These are phyloP conservation scores for Kuschelorhynchus macadamiae DNA, from an alignment of 2,888 invertebrate species.

Conservation along the genomic window DNA sequence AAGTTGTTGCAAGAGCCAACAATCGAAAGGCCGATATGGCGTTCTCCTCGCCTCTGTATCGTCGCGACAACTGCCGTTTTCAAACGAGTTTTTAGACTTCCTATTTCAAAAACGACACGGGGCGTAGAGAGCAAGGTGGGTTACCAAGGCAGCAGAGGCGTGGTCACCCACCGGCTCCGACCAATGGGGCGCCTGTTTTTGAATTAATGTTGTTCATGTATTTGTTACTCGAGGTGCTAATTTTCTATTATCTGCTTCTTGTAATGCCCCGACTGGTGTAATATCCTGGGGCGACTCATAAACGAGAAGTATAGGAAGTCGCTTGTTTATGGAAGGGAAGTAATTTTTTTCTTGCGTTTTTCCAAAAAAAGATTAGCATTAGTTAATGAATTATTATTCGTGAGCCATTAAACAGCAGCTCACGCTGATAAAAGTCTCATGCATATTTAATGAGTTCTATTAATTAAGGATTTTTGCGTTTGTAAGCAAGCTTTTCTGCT, in stretches of 20 bases:
- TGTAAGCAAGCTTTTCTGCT: too few relatives aligned
- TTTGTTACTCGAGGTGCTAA: conserved; percentile 48
- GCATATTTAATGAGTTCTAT: neutral
- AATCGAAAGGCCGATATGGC: conserved; percentile 10
- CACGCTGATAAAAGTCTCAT: neutral
- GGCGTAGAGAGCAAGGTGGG: conserved; percentile 56
- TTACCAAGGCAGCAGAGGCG: conserved; percentile 61
- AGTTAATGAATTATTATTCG: conserved; percentile 13
- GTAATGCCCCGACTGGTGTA: conserved; percentile 34
- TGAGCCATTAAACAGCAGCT: conserved; percentile 13
- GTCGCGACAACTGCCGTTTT: conserved; percentile 54
- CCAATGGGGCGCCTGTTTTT: conserved; percentile 38
- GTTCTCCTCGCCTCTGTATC: conserved; percentile 23
- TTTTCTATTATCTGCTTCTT: conserved; percentile 48
- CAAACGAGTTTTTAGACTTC: conserved; percentile 57
- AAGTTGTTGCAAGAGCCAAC: conserved; percentile 2
- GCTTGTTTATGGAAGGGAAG: conserved; percentile 26
- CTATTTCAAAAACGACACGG: conserved; percentile 61
- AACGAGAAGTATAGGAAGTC: conserved; percentile 38
- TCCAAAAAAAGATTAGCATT: conserved; percentile 17
- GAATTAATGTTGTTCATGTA: conserved; percentile 51
- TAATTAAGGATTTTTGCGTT: neutral
- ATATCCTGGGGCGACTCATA: conserved; percentile 36
- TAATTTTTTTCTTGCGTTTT: conserved; percentile 12
- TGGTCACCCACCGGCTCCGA: conserved; percentile 38